phyloP scores from a whole-genome alignment of 2,113 vertebrate species.

The Nothobranchius furzeri region DNA sequence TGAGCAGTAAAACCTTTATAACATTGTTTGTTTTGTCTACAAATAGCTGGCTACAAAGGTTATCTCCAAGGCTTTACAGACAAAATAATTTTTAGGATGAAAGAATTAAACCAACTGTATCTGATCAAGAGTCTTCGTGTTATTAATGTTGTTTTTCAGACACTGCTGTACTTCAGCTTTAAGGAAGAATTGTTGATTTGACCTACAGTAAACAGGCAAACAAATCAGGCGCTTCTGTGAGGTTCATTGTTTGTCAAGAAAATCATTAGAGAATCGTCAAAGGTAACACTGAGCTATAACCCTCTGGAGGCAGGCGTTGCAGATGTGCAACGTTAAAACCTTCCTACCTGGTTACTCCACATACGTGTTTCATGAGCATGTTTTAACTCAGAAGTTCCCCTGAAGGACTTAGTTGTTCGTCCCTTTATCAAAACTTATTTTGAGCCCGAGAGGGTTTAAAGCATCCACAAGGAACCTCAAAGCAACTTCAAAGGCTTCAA shows the following conservation, averaged over 20 bases:
- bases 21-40: slow-evolving; percentile 40
- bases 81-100: neutral
- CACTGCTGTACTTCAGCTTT: neutral
- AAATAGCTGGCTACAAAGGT: slow-evolving; percentile 19
- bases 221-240: neutral
- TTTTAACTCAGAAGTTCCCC: too few relatives aligned
- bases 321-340: neutral
- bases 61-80: slow-evolving; percentile 15
- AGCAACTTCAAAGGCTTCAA: neutral
- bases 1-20: slow-evolving; percentile 36
- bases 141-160: neutral
- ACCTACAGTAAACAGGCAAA: neutral
- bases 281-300: neutral
- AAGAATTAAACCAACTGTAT: neutral
- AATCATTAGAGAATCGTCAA: neutral
- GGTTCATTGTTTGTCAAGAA: slow-evolving; percentile 1
- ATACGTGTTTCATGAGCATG: too few relatives aligned
- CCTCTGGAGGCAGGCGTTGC: too few relatives aligned
- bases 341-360: too few relatives aligned
- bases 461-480: neutral
- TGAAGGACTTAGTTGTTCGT: too few relatives aligned
- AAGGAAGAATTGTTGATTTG: neutral
- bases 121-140: neutral
- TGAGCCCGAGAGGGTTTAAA: neutral
- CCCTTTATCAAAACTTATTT: too few relatives aligned